Conservation (phyloP, 2,113 vertebrate species). For the Acanthochromis polyacanthus region DNA sequence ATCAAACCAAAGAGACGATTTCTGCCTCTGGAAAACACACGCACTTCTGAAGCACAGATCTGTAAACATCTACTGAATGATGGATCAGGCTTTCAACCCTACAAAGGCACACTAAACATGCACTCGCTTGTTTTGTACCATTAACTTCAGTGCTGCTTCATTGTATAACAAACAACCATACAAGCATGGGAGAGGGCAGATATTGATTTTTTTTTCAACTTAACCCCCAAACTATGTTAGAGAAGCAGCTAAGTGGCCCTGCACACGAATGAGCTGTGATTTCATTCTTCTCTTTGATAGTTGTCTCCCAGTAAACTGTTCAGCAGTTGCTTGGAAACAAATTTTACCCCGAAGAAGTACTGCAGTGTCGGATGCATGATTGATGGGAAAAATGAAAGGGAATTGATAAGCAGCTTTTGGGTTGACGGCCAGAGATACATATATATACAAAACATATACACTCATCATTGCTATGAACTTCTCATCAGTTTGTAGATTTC, state of each 20-base stretch:
- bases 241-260: constrained; percentile 33
- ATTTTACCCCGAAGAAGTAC: constrained; percentile 38
- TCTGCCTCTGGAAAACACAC: constrained; percentile 18
- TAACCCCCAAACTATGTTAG: constrained; percentile 45
- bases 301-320: constrained; percentile 32
- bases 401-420: constrained; percentile 44
- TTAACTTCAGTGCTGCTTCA: constrained; percentile 39
- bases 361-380: constrained; percentile 44
- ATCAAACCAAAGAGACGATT: constrained; percentile 14
- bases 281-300: constrained; percentile 50
- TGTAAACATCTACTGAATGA: constrained; percentile 21
- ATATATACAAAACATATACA: constrained; percentile 14
- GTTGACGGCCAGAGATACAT: constrained; percentile 22
- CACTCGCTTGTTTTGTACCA: constrained; percentile 41
- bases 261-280: constrained; percentile 30
- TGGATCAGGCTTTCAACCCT: constrained; percentile 29
- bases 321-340: constrained; percentile 51
- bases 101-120: constrained; percentile 34
- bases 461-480: constrained; percentile 28
- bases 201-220: constrained; percentile 57
- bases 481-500: constrained; percentile 28
- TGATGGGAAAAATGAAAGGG: constrained; percentile 55
- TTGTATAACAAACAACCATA: constrained; percentile 43
- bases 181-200: constrained; percentile 31
- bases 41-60: neutral